Evolutionary conservation across 2,888 invertebrate genomes (phyloP).

Genomic region (Conops quadrifasciatus): DNA sequence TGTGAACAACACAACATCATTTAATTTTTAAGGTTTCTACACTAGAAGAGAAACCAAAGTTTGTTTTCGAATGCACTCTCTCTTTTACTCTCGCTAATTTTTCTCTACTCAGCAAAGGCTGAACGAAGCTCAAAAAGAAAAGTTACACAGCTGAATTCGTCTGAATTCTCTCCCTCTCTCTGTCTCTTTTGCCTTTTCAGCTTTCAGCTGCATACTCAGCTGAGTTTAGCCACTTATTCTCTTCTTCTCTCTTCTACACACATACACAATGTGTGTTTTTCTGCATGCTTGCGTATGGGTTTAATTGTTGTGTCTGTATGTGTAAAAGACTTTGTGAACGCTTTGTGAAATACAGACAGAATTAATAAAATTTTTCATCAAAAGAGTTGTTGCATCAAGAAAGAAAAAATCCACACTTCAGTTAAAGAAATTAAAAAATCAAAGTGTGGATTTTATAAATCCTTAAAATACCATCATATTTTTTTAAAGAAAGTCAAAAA

Average conservation of each 20-base stretch:
- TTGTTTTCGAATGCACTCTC: not conserved
- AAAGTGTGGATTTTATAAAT: too few species aligned
- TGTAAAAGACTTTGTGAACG: slow-evolving; percentile 20
- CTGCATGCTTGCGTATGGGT: slow-evolving; percentile 5
- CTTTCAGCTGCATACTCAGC: too few species aligned
- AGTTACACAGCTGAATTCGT: slow-evolving; percentile 10
- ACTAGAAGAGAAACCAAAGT: slow-evolving; percentile 24
- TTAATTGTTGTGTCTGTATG: not conserved
- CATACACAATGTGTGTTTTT: not conserved
- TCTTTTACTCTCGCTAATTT: too few species aligned
- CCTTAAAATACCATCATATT: too few species aligned
- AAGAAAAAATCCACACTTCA: not conserved
- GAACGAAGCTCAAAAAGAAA: too few species aligned
- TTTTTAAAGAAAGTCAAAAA: too few species aligned
- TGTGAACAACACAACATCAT: too few species aligned
- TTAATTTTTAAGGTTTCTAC: slow-evolving; percentile 33
- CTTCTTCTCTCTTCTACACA: too few species aligned
- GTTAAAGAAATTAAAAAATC: too few species aligned
- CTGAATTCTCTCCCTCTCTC: not conserved
- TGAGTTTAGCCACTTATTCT: too few species aligned
- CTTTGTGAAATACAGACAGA: slow-evolving; percentile 30
- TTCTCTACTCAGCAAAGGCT: too few species aligned
- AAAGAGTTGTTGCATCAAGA: slow-evolving; percentile 4
- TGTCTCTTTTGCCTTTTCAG: too few species aligned
- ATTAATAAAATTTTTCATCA: slow-evolving; percentile 21